phyloP scores from a whole-genome alignment of 2,888 invertebrate species.

The Scelioninae gen. 2 region DNA sequence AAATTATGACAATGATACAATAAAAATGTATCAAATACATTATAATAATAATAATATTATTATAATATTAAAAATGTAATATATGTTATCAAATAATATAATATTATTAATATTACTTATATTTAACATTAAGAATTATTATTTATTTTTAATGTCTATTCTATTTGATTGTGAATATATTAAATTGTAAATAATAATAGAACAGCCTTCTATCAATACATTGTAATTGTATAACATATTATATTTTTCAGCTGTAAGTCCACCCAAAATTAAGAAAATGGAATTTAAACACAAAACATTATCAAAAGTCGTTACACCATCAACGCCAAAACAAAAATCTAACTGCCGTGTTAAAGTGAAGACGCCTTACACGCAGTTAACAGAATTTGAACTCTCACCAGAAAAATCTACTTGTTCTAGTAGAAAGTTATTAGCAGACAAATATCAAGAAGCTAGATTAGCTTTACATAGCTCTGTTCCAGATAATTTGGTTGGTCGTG shows the following conservation, averaged over 20 bases:
- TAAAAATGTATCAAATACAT: too few species aligned
- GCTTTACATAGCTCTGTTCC: conserved; percentile 77
- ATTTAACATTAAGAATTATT: too few species aligned
- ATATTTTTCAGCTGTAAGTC: conserved; percentile 54
- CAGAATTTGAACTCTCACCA: conserved; percentile 64
- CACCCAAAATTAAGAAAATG: conserved; percentile 13
- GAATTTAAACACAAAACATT: neutral
- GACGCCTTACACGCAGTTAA: conserved; percentile 68
- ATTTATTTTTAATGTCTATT: too few species aligned
- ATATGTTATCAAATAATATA: too few species aligned
- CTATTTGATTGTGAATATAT: too few species aligned
- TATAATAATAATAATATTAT: too few species aligned
- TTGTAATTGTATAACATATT: too few species aligned
- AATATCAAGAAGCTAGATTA: conserved; percentile 74
- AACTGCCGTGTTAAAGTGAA: conserved; percentile 60
- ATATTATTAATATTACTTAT: too few species aligned
- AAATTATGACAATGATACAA: too few species aligned
- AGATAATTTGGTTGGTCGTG: conserved; percentile 83
- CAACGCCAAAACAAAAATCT: conserved; percentile 64
- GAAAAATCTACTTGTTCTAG: conserved; percentile 60
- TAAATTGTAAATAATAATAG: too few species aligned
- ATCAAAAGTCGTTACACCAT: conserved; percentile 6
- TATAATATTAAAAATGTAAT: too few species aligned
- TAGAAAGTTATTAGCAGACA: conserved; percentile 66
- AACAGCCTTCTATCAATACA: too few species aligned